Percentiles rank a stretch among this genome's conserved stretches.
These are phyloP conservation scores for Sclerodermus sp. DNA, from an alignment of 2,888 invertebrate species.

Conservation along the genomic window DNA sequence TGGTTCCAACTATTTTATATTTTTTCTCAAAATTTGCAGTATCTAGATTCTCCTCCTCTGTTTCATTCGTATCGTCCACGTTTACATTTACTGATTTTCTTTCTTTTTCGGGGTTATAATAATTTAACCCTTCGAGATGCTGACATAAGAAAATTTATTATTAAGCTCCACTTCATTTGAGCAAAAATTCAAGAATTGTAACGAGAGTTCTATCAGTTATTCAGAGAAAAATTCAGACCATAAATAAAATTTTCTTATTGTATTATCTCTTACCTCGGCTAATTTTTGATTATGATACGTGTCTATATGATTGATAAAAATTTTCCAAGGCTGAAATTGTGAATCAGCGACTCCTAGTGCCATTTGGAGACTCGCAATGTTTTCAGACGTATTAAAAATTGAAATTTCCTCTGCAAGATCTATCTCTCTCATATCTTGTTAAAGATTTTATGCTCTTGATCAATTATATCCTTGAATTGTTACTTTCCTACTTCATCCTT, in stretches of 20 bases:
- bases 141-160: conserved; percentile 14
- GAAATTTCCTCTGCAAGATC: too few relatives aligned
- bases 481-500: too few relatives aligned
- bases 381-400: too few relatives aligned
- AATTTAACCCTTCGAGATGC: conserved; percentile 17
- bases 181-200: too few relatives aligned
- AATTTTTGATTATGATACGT: conserved; percentile 63
- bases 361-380: not conserved
- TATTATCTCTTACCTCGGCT: conserved; percentile 54
- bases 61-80: conserved; percentile 10
- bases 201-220: too few relatives aligned
- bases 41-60: conserved; percentile 17
- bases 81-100: not conserved
- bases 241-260: too few relatives aligned
- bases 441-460: too few relatives aligned
- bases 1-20: conserved; percentile 43
- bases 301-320: conserved; percentile 66
- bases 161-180: too few relatives aligned
- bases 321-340: conserved; percentile 59
- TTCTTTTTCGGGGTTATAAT: conserved; percentile 19
- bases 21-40: conserved; percentile 15
- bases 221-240: too few relatives aligned
- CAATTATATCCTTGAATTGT: too few relatives aligned
- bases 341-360: conserved; percentile 6
- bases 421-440: too few relatives aligned